These are phyloP conservation scores for Orchestes rusci DNA, from an alignment of 2,888 invertebrate species.

Conservation along the genomic window DNA sequence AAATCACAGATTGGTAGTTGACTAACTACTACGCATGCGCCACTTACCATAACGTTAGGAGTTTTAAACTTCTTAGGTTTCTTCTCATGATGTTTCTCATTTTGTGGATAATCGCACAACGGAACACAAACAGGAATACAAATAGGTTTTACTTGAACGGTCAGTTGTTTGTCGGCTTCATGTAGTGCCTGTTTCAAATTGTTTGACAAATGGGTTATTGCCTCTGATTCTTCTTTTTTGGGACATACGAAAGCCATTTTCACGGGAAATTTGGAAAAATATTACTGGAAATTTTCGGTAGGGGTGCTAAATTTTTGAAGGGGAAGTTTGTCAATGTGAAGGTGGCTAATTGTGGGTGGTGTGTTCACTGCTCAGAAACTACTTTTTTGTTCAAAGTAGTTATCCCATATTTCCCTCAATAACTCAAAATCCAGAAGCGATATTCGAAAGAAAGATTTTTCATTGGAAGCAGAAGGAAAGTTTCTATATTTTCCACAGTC, in stretches of 20 bases:
- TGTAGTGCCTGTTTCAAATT: conserved; percentile 35
- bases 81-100: conserved; percentile 39
- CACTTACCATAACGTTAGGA: conserved; percentile 21
- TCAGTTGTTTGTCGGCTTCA: conserved; percentile 32
- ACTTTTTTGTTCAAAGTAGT: too few species aligned
- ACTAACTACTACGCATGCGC: not conserved
- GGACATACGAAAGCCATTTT: conserved; percentile 35
- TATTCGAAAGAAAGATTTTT: too few species aligned
- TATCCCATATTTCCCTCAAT: too few species aligned
- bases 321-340: conserved; percentile 36
- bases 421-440: too few species aligned
- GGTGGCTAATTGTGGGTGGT: too few species aligned
- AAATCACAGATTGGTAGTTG: not conserved
- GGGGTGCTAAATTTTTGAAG: conserved; percentile 16
- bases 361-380: too few species aligned
- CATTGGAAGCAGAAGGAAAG: too few species aligned
- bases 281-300: conserved; percentile 13
- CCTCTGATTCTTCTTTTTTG: conserved; percentile 32
- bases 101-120: conserved; percentile 36
- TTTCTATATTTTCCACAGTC: too few species aligned
- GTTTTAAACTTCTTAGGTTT: conserved; percentile 25
- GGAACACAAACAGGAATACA: conserved; percentile 45
- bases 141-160: conserved; percentile 38
- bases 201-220: conserved; percentile 31
- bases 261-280: conserved; percentile 12